Evolutionary conservation across 2,888 invertebrate species (phyloP).

Genomic region (Cantharis lateralis): DNA sequence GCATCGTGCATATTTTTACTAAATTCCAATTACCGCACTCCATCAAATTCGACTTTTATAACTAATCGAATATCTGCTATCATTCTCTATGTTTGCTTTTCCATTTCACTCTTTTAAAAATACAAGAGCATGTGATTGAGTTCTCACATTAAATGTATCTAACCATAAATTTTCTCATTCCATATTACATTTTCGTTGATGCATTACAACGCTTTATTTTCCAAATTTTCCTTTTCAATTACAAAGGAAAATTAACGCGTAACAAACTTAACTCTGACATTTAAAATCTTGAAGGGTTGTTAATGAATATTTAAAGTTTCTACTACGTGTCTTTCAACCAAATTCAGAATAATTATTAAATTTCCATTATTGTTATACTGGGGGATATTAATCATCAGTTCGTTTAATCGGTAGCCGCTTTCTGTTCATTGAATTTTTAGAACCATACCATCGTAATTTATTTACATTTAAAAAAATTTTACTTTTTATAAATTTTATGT

Average conservation of each 20-base stretch:
- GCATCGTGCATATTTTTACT: background rate
- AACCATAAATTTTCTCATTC: background rate
- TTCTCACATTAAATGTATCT: slow-evolving; percentile 5
- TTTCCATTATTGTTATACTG: background rate
- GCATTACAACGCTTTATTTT: background rate
- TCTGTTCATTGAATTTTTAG: background rate
- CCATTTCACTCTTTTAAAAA: background rate
- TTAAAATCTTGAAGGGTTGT: background rate
- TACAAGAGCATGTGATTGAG: slow-evolving; percentile 4
- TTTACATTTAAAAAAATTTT: background rate
- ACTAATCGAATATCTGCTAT: background rate
- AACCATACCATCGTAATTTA: background rate
- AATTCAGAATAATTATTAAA: background rate
- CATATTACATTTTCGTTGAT: background rate
- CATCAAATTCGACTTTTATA: background rate
- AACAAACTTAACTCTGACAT: background rate
- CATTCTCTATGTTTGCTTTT: background rate
- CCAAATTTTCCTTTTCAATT: background rate
- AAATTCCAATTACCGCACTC: background rate
- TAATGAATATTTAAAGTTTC: background rate
- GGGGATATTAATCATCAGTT: background rate
- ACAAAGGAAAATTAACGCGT: background rate
- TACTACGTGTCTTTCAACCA: background rate
- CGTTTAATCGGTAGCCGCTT: background rate
- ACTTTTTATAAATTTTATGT: background rate